These are phyloP conservation scores for Scytalopus superciliaris DNA, from an alignment of 2,113 vertebrate species.

Conservation along the genomic window DNA sequence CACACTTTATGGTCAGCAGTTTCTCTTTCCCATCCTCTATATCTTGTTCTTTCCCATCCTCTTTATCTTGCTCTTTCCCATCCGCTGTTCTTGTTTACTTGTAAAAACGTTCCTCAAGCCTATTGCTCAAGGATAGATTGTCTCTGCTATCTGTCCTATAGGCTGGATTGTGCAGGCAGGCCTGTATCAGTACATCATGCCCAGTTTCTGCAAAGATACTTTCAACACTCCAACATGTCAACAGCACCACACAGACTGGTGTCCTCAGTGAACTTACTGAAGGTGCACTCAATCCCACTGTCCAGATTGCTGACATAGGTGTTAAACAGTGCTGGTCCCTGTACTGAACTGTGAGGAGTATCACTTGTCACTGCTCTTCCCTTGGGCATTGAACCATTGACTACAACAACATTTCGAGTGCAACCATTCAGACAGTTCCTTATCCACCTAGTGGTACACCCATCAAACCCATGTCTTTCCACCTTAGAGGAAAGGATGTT, in stretches of 20 bases:
- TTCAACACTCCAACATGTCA: accelerated
- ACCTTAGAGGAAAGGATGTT: background rate
- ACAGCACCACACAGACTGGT: background rate
- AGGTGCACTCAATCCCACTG: background rate
- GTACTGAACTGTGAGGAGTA: background rate
- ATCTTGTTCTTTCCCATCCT: too few species aligned
- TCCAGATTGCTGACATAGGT: background rate
- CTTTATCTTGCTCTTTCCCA: too few species aligned
- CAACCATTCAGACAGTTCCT: background rate
- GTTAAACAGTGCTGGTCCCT: background rate
- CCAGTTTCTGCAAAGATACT: too few species aligned
- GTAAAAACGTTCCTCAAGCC: too few species aligned
- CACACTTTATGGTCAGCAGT: too few species aligned
- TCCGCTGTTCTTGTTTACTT: too few species aligned
- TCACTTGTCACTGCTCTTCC: background rate
- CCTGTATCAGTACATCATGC: too few species aligned
- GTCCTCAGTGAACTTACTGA: background rate
- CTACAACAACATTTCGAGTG: background rate
- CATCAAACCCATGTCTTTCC: background rate
- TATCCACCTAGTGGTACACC: background rate
- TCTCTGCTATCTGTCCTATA: too few species aligned
- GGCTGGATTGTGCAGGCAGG: too few species aligned
- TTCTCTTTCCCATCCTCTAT: too few species aligned
- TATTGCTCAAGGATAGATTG: too few species aligned
- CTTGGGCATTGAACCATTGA: background rate